phyloP scores from a whole-genome alignment of 2,888 invertebrate species.

The Nomada fabriciana region DNA sequence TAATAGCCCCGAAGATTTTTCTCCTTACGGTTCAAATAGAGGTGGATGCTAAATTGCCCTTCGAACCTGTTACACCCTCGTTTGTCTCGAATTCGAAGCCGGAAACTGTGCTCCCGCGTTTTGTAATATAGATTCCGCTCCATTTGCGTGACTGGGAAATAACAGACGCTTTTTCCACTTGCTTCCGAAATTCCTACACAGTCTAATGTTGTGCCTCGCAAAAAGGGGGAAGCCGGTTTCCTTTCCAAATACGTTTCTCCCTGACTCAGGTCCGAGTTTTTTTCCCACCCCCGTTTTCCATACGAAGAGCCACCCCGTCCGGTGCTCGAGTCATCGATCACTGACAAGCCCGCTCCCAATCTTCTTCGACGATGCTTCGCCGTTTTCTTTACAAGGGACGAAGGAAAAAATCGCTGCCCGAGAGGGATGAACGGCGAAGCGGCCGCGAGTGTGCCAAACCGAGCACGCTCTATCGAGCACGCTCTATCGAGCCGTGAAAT shows the following conservation, averaged over 20 bases:
- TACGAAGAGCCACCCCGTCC: constrained; percentile 30
- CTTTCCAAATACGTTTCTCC: neutral
- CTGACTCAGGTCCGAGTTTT: constrained; percentile 18
- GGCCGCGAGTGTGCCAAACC: constrained; percentile 56
- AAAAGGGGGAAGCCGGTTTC: neutral
- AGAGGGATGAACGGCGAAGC: constrained; percentile 26
- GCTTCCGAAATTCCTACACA: too few species aligned
- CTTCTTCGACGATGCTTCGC: constrained; percentile 47
- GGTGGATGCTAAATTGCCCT: neutral
- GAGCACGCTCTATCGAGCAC: constrained; percentile 65
- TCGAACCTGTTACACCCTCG: neutral
- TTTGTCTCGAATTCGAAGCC: neutral
- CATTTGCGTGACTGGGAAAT: too few species aligned
- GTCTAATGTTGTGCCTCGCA: neutral
- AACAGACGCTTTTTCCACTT: too few species aligned
- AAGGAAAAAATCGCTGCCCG: constrained; percentile 44
- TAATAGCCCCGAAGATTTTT: constrained; percentile 66
- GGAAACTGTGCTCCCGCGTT: neutral
- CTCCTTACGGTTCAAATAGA: constrained; percentile 7
- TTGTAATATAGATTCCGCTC: too few species aligned
- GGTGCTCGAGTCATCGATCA: constrained; percentile 58
- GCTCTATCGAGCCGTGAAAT: constrained; percentile 74
- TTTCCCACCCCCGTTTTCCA: constrained; percentile 38
- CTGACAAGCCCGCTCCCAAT: constrained; percentile 61
- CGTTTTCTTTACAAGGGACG: constrained; percentile 22